Conservation (phyloP, 2,797 vertebrate species). For the Hemitrygon akajei region DNA sequence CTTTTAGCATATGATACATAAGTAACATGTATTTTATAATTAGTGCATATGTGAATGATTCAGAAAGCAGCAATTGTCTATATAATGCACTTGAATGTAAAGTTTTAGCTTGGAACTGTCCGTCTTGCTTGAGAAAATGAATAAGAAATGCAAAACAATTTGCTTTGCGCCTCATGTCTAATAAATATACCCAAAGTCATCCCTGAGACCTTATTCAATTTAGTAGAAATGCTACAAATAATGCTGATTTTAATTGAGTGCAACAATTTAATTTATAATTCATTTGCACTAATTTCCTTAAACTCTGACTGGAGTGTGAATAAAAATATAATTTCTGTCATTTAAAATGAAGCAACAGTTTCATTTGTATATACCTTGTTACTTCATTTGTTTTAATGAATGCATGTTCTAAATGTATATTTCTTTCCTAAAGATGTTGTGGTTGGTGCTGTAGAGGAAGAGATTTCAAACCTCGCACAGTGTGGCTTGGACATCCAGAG, state of each 20-base stretch:
- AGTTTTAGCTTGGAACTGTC: too few species aligned
- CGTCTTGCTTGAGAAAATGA: neutral
- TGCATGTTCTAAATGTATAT: neutral
- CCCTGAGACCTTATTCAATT: neutral
- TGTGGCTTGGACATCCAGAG: slow-evolving; percentile 94
- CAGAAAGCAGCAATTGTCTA: neutral
- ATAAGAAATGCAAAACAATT: neutral
- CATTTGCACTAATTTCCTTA: neutral
- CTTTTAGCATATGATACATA: neutral
- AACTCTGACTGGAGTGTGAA: neutral
- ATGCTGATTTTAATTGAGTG: neutral
- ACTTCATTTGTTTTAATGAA: neutral
- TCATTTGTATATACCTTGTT: neutral
- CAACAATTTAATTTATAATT: slow-evolving; percentile 9
- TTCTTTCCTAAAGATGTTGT: slow-evolving; percentile 69
- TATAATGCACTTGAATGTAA: neutral
- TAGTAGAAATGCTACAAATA: neutral
- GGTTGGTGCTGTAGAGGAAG: slow-evolving; percentile 90
- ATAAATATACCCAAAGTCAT: neutral
- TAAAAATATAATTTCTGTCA: neutral
- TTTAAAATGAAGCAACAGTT: neutral
- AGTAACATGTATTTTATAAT: neutral
- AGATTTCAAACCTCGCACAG: slow-evolving; percentile 83
- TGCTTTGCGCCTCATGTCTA: neutral
- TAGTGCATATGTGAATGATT: neutral